phyloP scores from a whole-genome alignment of 2,113 vertebrate genomes.

The Pygoscelis adeliae region DNA sequence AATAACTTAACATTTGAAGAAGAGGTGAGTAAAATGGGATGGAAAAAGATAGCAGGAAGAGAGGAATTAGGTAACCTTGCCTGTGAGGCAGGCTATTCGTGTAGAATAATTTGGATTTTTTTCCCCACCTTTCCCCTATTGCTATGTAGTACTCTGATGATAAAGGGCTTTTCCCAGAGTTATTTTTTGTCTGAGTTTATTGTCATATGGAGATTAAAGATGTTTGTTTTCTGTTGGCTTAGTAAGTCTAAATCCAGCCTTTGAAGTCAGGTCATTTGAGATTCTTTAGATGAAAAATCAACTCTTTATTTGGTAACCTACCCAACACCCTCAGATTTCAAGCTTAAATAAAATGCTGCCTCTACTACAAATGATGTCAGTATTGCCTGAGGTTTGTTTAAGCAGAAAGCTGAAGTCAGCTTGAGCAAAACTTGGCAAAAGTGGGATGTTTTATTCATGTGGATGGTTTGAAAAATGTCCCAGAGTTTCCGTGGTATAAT shows the following conservation, averaged over 20 bases:
- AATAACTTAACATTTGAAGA: not conserved
- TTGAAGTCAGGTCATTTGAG: constrained; percentile 51
- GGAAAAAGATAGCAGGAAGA: not conserved
- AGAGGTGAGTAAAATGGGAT: not conserved
- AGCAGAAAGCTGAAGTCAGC: constrained; percentile 67
- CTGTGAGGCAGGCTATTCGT: not conserved
- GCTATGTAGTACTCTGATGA: not conserved
- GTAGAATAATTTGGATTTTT: not conserved
- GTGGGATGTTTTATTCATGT: constrained; percentile 51
- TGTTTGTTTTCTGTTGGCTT: constrained; percentile 56
- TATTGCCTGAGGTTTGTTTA: constrained; percentile 66
- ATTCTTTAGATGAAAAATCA: constrained; percentile 58
- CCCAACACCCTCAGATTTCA: constrained; percentile 51
- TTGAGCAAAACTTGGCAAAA: constrained; percentile 63
- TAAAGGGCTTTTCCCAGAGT: constrained; percentile 40
- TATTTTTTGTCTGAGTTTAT: constrained; percentile 38
- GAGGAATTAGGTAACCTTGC: not conserved
- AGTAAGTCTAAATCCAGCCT: constrained; percentile 42
- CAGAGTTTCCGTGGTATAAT: constrained; percentile 59
- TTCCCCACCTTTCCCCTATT: not conserved
- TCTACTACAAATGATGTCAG: constrained; percentile 61
- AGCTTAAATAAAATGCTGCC: constrained; percentile 43
- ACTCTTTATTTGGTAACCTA: constrained; percentile 57
- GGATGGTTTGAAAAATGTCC: constrained; percentile 59
- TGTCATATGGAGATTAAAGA: constrained; percentile 53